These are phyloP conservation scores for Rhinopomastus cyanomelas DNA, from an alignment of 2,113 vertebrate genomes.

Conservation along the genomic window DNA sequence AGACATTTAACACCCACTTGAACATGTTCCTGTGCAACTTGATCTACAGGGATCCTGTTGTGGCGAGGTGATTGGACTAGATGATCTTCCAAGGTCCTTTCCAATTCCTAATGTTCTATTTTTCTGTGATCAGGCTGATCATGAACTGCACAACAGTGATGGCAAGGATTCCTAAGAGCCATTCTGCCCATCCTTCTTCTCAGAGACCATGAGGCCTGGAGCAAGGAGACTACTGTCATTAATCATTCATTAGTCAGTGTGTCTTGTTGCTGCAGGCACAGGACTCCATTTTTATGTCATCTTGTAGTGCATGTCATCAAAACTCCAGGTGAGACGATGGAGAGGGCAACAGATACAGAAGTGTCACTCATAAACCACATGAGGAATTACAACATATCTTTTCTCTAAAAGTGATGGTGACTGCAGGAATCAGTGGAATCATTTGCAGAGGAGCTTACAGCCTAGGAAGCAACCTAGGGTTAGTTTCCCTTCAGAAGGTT, in stretches of 20 bases:
- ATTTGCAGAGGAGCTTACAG: neutral
- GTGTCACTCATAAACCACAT: neutral
- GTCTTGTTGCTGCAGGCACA: neutral
- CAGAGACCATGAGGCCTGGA: neutral
- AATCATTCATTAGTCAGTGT: neutral
- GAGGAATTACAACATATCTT: neutral
- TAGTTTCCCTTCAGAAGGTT: neutral
- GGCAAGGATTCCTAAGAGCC: neutral
- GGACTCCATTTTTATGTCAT: neutral
- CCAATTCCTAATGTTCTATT: too few relatives aligned
- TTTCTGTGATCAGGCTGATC: neutral
- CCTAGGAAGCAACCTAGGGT: neutral
- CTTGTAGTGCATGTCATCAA: neutral
- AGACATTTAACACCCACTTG: too few relatives aligned
- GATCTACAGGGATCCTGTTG: too few relatives aligned
- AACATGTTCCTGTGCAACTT: too few relatives aligned
- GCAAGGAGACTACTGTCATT: neutral
- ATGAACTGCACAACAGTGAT: neutral
- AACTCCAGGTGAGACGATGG: neutral
- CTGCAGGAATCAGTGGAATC: rapidly evolving
- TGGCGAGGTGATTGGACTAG: too few relatives aligned
- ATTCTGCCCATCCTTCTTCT: neutral
- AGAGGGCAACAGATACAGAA: neutral
- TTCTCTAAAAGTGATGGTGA: neutral
- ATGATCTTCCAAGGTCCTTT: too few relatives aligned